Conservation (phyloP, 1,140 invertebrate species). For the Pissodes strobi region DNA sequence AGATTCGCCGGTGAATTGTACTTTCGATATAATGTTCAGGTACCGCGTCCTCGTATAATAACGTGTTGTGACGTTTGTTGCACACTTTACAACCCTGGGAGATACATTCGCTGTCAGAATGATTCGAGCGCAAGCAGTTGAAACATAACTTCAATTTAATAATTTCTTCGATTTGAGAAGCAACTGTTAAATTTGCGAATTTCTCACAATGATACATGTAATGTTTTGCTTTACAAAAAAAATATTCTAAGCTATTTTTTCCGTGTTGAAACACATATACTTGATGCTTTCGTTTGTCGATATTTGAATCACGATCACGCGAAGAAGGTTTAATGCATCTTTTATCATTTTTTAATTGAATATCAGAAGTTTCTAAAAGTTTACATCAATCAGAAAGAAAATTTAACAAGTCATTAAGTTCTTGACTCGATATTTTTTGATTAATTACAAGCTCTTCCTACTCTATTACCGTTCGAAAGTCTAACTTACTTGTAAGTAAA, state of each 20-base stretch:
- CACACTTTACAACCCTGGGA: background rate
- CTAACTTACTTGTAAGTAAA: background rate
- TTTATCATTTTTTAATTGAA: background rate
- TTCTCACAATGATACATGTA: background rate
- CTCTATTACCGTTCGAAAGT: background rate
- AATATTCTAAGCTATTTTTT: background rate
- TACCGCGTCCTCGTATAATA: background rate
- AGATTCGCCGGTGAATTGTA: background rate
- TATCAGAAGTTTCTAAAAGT: background rate
- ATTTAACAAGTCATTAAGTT: background rate
- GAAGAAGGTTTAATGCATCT: too few species aligned
- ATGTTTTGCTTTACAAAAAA: background rate
- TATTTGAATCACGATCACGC: too few species aligned
- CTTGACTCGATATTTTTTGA: too few species aligned
- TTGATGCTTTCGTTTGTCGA: background rate
- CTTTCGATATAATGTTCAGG: background rate
- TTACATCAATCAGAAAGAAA: background rate
- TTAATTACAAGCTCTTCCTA: background rate
- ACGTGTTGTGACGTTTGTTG: too few species aligned
- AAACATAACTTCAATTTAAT: too few species aligned
- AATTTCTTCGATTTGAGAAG: too few species aligned
- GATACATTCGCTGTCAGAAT: background rate
- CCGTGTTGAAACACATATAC: background rate
- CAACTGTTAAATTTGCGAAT: background rate
- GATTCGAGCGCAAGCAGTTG: background rate